Conservation (phyloP, 2,888 invertebrate genomes). For the Deroplatys truncata region DNA sequence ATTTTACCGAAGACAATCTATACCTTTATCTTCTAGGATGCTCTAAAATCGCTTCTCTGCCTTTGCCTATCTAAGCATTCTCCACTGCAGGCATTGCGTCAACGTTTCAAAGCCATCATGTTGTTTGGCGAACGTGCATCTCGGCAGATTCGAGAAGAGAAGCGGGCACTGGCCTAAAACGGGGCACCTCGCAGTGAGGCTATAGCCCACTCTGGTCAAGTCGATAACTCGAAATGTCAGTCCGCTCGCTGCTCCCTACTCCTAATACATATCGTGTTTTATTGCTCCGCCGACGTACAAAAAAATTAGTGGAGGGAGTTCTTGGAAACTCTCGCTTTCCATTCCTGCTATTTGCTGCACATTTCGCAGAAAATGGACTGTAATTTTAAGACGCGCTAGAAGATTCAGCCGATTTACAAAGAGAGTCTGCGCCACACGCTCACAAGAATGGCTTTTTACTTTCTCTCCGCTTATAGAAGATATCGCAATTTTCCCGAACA, state of each 20-base stretch:
- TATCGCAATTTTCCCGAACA: no score
- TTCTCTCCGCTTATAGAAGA: no score
- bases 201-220: not conserved
- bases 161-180: not conserved
- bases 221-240: not conserved
- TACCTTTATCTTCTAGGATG: no score
- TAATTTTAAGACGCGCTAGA: no score
- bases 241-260: not conserved
- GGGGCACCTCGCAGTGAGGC: not conserved
- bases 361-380: no score
- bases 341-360: not conserved
- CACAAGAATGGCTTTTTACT: no score
- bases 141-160: not conserved
- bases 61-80: not conserved
- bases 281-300: not conserved
- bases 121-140: not conserved
- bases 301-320: not conserved
- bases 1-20: no score
- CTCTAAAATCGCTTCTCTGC: not conserved
- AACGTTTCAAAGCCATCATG: not conserved
- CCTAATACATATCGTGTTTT: not conserved
- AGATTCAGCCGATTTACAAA: no score
- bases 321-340: not conserved
- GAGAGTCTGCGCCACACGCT: no score
- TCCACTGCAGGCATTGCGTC: not conserved